Conservation (phyloP, 2,888 invertebrate genomes). For the Dicranocentrus wangi region DNA sequence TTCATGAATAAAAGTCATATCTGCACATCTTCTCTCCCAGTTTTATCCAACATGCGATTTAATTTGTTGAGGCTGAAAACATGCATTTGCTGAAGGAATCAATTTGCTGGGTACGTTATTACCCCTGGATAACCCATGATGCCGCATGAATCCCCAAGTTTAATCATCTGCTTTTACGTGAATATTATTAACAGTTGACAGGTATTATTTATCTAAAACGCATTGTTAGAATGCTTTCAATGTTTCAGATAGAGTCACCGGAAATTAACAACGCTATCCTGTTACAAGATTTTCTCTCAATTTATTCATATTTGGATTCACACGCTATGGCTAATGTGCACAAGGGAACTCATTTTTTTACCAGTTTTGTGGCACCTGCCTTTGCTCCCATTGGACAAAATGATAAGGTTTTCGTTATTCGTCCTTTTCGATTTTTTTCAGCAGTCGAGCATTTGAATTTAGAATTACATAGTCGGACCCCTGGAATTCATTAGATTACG, state of each 20-base stretch:
- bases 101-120: slow-evolving; percentile 36
- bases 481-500: too few species aligned
- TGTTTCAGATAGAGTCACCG: slow-evolving; percentile 33
- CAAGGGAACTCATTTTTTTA: slow-evolving; percentile 14
- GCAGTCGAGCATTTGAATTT: too few species aligned
- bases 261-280: slow-evolving; percentile 53
- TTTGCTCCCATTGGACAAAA: not conserved
- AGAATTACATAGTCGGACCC: too few species aligned
- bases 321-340: not conserved
- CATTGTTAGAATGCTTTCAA: slow-evolving; percentile 23
- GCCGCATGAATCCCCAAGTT: not conserved
- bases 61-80: slow-evolving; percentile 6
- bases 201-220: slow-evolving; percentile 53
- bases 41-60: slow-evolving; percentile 2
- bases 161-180: slow-evolving; percentile 6
- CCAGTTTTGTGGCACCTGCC: not conserved
- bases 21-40: not conserved
- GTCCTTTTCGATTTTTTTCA: not conserved
- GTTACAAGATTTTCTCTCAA: slow-evolving; percentile 16
- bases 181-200: slow-evolving; percentile 49
- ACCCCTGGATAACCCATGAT: slow-evolving; percentile 17
- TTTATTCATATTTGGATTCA: slow-evolving; percentile 17
- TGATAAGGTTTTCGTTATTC: not conserved
- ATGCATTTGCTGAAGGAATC: slow-evolving; percentile 40
- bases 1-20: slow-evolving; percentile 31